A percentile compares a stretch with the other conserved stretches of the same genome.
These are phyloP conservation scores for Pelodytes ibericus DNA, from an alignment of 2,797 vertebrate genomes.

Conservation along the genomic window DNA sequence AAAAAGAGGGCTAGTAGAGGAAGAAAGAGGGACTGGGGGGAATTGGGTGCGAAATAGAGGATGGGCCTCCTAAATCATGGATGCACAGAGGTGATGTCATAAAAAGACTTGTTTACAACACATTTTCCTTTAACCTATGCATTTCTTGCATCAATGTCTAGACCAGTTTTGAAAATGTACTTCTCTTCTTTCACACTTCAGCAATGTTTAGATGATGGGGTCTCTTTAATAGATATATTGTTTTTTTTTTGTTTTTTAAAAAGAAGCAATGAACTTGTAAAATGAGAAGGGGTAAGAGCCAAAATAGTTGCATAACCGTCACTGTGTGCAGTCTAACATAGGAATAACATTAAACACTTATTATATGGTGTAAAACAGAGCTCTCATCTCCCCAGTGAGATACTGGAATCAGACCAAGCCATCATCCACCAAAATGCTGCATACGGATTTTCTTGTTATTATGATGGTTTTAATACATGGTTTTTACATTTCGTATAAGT, in stretches of 20 bases:
- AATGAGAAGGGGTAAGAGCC: neutral
- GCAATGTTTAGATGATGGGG: no score
- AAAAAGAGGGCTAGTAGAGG: no score
- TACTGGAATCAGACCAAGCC: constrained; percentile 1
- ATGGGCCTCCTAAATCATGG: no score
- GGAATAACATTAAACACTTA: constrained; percentile 13
- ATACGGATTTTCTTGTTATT: constrained; percentile 5
- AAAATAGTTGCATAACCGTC: constrained; percentile 2
- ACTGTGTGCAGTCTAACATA: constrained; percentile 17
- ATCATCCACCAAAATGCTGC: constrained; percentile 16
- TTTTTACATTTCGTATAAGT: constrained; percentile 1
- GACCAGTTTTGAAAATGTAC: no score
- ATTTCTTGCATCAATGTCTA: no score
- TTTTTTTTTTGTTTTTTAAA: neutral
- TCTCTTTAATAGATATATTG: no score
- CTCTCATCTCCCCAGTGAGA: constrained; percentile 11
- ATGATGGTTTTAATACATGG: constrained; percentile 6
- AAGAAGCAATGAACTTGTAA: neutral
- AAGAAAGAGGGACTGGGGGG: no score
- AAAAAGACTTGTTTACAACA: no score
- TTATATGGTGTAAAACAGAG: constrained; percentile 15
- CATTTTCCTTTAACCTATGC: no score
- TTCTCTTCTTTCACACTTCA: no score
- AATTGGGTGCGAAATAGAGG: no score
- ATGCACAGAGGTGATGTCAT: no score